Conservation (phyloP, 1,140 invertebrate species). For the Papilio helenus region DNA sequence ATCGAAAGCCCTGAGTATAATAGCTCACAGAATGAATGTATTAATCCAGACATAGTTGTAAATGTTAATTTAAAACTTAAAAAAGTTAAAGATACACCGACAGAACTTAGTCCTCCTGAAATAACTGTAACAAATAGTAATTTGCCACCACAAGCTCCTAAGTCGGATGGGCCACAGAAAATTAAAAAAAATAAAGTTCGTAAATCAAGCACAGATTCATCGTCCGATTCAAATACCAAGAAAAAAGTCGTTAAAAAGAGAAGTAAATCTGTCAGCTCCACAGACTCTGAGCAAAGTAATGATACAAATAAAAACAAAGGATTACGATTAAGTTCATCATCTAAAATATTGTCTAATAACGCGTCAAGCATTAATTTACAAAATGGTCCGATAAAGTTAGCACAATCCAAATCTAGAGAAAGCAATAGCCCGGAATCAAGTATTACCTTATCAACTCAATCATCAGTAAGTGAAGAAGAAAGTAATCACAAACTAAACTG, state of each 20-base stretch:
- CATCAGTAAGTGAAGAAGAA: conserved; percentile 81
- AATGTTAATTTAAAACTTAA: conserved; percentile 76
- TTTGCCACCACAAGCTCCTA: conserved; percentile 85
- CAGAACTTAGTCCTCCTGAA: conserved; percentile 70
- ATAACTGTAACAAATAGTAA: conserved; percentile 74
- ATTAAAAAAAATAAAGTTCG: conserved; percentile 76
- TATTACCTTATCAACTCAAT: conserved; percentile 74
- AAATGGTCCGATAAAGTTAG: conserved; percentile 63
- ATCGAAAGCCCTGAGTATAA: conserved; percentile 53
- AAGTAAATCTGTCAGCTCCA: conserved; percentile 83
- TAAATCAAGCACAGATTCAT: conserved; percentile 72
- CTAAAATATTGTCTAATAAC: conserved; percentile 61
- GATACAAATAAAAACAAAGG: conserved; percentile 64
- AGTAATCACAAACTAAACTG: conserved; percentile 69
- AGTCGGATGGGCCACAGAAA: conserved; percentile 77
- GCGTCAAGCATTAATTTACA: conserved; percentile 55
- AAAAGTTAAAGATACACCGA: conserved; percentile 60
- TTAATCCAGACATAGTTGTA: conserved; percentile 70
- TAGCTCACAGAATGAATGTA: conserved; percentile 60
- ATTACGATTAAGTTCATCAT: conserved; percentile 44
- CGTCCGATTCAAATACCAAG: conserved; percentile 75
- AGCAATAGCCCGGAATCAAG: conserved; percentile 81
- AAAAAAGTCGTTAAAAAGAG: conserved; percentile 74
- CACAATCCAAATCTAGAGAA: conserved; percentile 77
- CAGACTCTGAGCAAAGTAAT: conserved; percentile 78